These are phyloP conservation scores for Pseudopipra pipra DNA, from an alignment of 2,113 vertebrate genomes.

Conservation along the genomic window DNA sequence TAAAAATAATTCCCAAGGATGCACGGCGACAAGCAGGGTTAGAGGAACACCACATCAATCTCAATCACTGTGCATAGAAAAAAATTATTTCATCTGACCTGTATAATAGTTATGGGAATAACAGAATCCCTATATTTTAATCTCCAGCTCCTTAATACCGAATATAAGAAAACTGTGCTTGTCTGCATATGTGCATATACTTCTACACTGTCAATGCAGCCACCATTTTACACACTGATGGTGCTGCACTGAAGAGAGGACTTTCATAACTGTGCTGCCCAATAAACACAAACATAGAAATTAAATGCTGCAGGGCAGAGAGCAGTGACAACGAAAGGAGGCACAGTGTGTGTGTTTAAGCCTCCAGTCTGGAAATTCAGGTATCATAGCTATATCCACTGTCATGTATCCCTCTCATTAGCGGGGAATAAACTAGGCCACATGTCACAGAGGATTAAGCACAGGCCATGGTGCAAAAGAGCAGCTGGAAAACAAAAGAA, in stretches of 20 bases:
- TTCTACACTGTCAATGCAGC: not conserved
- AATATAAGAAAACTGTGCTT: not conserved
- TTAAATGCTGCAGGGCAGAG: not conserved
- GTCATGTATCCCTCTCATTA: not conserved
- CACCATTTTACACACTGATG: not conserved
- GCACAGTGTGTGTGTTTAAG: not conserved
- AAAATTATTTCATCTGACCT: not conserved
- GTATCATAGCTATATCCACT: not conserved
- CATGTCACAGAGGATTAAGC: conserved; percentile 13
- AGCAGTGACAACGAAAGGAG: not conserved
- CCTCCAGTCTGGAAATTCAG: not conserved
- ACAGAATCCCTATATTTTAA: not conserved
- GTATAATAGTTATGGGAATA: conserved; percentile 7
- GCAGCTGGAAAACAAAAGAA: not conserved
- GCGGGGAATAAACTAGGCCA: not conserved
- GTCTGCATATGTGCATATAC: fast-evolving
- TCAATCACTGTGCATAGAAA: not conserved
- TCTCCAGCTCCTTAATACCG: not conserved
- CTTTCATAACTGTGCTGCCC: not conserved
- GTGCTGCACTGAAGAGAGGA: not conserved
- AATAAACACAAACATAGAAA: not conserved
- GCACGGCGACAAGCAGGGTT: not conserved
- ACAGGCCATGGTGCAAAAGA: not conserved
- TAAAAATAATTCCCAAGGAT: conserved; percentile 1
- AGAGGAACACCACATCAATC: not conserved